Evolutionary conservation across 1,140 invertebrate genomes (phyloP).

Genomic region (Meloidogyne exigua): DNA sequence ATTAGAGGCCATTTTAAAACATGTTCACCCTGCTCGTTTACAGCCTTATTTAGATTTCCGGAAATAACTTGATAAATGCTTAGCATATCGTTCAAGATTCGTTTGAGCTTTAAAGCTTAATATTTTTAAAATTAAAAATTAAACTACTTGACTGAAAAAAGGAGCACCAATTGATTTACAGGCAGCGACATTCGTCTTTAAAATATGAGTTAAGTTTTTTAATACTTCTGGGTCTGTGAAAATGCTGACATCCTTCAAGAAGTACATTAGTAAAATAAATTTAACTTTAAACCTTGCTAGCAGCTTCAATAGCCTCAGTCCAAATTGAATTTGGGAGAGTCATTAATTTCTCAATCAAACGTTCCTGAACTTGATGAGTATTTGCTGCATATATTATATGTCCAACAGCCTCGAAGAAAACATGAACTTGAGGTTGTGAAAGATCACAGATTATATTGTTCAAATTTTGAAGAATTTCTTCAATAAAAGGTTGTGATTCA

Average conservation of each 20-base stretch:
- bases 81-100: constrained; percentile 97
- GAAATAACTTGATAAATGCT: constrained; percentile 99
- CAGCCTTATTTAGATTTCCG: constrained; percentile 93
- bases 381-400: constrained; percentile 96
- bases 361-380: constrained; percentile 80
- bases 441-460: constrained; percentile 97
- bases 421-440: constrained; percentile 96
- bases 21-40: constrained; percentile 86
- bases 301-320: constrained; percentile 97
- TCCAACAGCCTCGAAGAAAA: constrained; percentile 98
- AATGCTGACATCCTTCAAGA: constrained; percentile 81
- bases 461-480: constrained; percentile 93
- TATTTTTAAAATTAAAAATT: background rate
- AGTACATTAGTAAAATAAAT: constrained; percentile 52
- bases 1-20: constrained; percentile 96
- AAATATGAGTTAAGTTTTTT: constrained; percentile 92
- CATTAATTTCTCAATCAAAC: constrained; percentile 96
- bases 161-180: constrained; percentile 94
- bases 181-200: constrained; percentile 96
- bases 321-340: constrained; percentile 94
- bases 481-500: constrained; percentile 94
- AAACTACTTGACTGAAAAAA: constrained; percentile 78
- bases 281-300: constrained; percentile 71
- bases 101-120: constrained; percentile 72
- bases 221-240: constrained; percentile 92